A percentile compares a stretch with the other conserved stretches of the same genome.
phyloP scores from a whole-genome alignment of 2,888 invertebrate genomes.

The Calliphora vomitoria region DNA sequence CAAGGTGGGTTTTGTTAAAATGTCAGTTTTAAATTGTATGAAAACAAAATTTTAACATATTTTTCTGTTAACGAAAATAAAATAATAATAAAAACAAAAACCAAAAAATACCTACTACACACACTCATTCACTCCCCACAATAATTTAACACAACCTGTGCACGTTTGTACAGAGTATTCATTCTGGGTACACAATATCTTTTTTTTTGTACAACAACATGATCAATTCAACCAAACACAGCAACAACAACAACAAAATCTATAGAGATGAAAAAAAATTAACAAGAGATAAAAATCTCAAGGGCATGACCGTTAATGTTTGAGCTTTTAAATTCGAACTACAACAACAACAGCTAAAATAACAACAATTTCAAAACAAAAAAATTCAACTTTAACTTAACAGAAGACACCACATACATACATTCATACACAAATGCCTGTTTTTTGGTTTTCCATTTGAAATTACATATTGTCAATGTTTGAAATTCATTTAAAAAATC shows the following conservation, averaged over 20 bases:
- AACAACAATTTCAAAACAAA: conserved; percentile 30
- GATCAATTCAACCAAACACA: conserved; percentile 44
- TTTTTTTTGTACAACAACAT: conserved; percentile 42
- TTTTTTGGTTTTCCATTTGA: conserved; percentile 41
- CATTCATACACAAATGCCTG: conserved; percentile 30
- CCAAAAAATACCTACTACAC: conserved; percentile 10
- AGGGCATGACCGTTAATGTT: conserved; percentile 69
- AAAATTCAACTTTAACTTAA: conserved; percentile 32
- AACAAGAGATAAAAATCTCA: conserved; percentile 69
- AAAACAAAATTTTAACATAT: conserved; percentile 51
- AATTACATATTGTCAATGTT: conserved; percentile 37
- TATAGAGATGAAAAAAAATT: conserved; percentile 19
- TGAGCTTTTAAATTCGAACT: conserved; percentile 63
- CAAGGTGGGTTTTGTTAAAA: conserved; percentile 67
- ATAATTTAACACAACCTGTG: conserved; percentile 38
- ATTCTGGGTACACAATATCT: conserved; percentile 26
- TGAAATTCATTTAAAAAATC: not conserved
- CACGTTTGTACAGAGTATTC: not conserved
- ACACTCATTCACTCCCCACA: conserved; percentile 4
- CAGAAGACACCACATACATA: conserved; percentile 22
- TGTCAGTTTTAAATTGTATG: conserved; percentile 65
- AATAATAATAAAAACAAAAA: conserved; percentile 24
- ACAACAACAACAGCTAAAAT: not conserved
- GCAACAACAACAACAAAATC: conserved; percentile 25
- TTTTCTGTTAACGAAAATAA: conserved; percentile 61